Conservation (phyloP, 2,113 vertebrate genomes). For the Lamprotornis superbus region DNA sequence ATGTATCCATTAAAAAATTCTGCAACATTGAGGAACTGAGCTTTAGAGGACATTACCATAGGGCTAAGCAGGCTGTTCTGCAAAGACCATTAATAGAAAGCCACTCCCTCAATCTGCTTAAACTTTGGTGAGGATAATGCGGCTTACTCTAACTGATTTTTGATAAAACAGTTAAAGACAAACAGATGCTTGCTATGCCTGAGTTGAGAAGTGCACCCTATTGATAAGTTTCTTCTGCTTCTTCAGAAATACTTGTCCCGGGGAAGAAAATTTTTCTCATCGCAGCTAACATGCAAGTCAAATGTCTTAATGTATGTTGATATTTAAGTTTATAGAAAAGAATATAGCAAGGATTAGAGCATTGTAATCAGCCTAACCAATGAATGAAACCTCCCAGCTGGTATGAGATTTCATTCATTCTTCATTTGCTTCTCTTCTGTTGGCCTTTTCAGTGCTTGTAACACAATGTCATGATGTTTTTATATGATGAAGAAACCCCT, state of each 20-base stretch:
- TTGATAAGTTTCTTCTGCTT: neutral
- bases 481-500: neutral
- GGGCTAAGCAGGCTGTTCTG: neutral
- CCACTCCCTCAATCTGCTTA: slow-evolving; percentile 49
- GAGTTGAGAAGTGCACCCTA: neutral
- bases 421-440: neutral
- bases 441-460: neutral
- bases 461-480: neutral
- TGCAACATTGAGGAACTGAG: neutral
- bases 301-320: neutral
- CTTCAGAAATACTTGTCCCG: neutral
- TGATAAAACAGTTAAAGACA: slow-evolving; percentile 25
- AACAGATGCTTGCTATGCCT: neutral
- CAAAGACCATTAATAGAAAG: slow-evolving; percentile 15
- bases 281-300: neutral
- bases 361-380: slow-evolving; percentile 18
- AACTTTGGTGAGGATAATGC: slow-evolving; percentile 35
- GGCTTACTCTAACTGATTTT: slow-evolving; percentile 33
- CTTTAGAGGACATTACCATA: neutral
- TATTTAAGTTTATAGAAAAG: neutral
- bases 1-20: neutral
- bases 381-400: neutral
- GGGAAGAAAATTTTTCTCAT: neutral
- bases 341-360: neutral
- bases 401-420: neutral